A percentile compares a stretch with the other conserved stretches of the same genome.
Conservation (phyloP, 2,797 vertebrate species). For the Tenualosa ilisha region DNA sequence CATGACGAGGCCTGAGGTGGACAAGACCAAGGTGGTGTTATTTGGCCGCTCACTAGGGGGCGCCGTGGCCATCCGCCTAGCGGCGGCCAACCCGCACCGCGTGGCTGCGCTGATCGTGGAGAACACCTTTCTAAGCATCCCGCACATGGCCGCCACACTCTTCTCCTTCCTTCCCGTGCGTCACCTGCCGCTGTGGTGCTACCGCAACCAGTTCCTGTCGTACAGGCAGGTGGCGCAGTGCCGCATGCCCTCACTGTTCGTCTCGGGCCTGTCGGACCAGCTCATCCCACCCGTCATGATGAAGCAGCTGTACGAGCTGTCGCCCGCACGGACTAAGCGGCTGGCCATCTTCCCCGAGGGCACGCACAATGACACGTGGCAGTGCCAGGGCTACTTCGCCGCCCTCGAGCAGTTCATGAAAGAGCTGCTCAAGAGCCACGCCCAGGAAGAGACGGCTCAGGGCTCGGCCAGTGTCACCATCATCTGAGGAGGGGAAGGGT, state of each 20-base stretch:
- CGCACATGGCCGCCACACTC: constrained; percentile 96
- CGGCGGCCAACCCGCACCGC: constrained; percentile 91
- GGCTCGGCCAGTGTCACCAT: constrained; percentile 91
- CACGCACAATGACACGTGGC: constrained; percentile 99
- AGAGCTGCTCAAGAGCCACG: constrained; percentile 91
- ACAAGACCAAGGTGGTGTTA: constrained; percentile 95
- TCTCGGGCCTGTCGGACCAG: constrained; percentile 97
- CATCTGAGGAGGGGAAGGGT: constrained; percentile 74
- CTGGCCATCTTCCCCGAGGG: constrained; percentile 96
- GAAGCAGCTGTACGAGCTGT: constrained; percentile 98
- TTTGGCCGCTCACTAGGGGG: constrained; percentile 97
- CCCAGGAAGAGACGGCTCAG: constrained; percentile 87
- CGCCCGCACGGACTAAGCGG: constrained; percentile 96
- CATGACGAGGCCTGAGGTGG: constrained; percentile 93
- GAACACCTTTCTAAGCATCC: constrained; percentile 99
- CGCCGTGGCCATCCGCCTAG: constrained; percentile 92
- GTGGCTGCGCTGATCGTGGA: constrained; percentile 95
- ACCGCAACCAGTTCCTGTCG: constrained; percentile 97
- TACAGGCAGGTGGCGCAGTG: constrained; percentile 91
- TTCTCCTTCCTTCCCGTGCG: constrained; percentile 97
- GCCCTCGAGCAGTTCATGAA: constrained; percentile 96
- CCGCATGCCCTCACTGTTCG: constrained; percentile 97
- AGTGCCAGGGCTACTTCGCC: constrained; percentile 97
- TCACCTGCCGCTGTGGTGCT: constrained; percentile 96
- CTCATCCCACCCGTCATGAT: constrained; percentile 99